Percentiles rank a stretch among this genome's conserved stretches.
phyloP scores from a whole-genome alignment of 2,113 vertebrate species.

The Galbula dea region DNA sequence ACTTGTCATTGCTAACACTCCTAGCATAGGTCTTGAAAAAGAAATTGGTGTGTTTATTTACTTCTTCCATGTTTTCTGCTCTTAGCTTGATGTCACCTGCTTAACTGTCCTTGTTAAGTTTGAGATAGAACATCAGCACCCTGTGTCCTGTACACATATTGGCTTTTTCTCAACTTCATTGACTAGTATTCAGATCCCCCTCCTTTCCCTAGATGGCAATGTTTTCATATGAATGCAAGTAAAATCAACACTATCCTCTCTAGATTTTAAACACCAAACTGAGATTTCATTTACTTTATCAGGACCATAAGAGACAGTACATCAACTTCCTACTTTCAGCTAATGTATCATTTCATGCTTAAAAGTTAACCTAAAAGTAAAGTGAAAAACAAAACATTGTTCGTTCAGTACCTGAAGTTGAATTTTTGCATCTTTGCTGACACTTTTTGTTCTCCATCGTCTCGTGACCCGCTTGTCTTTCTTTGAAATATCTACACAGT shows the following conservation, averaged over 20 bases:
- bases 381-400: slow-evolving; percentile 18
- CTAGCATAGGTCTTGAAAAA: background rate
- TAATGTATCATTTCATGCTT: background rate
- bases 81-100: background rate
- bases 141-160: background rate
- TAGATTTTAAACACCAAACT: background rate
- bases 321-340: background rate
- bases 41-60: background rate
- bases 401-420: slow-evolving; percentile 92
- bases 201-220: slow-evolving; percentile 30
- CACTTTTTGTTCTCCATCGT: slow-evolving; percentile 99
- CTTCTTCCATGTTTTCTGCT: background rate
- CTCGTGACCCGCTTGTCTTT: slow-evolving; percentile 98
- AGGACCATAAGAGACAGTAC: background rate
- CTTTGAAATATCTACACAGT: slow-evolving; percentile 99
- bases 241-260: background rate
- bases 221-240: background rate
- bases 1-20: background rate
- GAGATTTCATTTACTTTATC: background rate
- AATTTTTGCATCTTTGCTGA: slow-evolving; percentile 99
- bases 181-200: background rate
- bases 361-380: background rate
- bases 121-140: background rate
- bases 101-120: background rate
- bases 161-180: background rate